Conservation (phyloP, 2,797 vertebrate species). For the Anas georgica region DNA sequence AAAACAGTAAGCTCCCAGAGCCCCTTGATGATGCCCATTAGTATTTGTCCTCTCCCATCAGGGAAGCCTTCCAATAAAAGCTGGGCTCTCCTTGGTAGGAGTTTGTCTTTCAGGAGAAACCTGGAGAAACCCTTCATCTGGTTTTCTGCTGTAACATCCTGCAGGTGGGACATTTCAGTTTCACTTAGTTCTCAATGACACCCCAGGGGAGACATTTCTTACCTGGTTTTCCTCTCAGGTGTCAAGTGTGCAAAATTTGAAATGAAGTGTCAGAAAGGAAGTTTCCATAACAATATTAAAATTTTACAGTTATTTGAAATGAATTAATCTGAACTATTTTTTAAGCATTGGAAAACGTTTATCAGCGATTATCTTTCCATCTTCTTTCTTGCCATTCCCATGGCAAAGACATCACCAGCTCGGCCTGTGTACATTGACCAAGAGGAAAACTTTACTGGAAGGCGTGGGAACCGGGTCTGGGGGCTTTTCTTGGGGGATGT, state of each 20-base stretch:
- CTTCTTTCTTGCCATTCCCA: not conserved
- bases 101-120: not conserved
- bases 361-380: not conserved
- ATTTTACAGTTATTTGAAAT: not conserved
- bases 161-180: accelerated
- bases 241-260: not conserved
- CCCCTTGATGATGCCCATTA: not conserved
- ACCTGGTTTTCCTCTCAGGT: not conserved
- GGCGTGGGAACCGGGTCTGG: not conserved
- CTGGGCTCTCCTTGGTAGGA: not conserved
- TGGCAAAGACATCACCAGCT: accelerated
- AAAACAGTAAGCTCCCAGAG: not conserved
- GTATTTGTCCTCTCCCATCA: not conserved
- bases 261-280: not conserved
- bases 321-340: not conserved
- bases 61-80: not conserved
- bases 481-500: not conserved
- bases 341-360: not conserved
- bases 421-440: accelerated
- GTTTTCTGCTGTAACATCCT: not conserved
- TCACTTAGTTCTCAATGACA: not conserved
- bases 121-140: not conserved
- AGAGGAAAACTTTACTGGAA: accelerated
- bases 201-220: not conserved
- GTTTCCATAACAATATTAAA: not conserved